Evolutionary conservation across 2,113 vertebrate species (phyloP), one percentile per base, ranked within the genome.

Genomic region (Pseudorectes ferrugineus): DNA sequence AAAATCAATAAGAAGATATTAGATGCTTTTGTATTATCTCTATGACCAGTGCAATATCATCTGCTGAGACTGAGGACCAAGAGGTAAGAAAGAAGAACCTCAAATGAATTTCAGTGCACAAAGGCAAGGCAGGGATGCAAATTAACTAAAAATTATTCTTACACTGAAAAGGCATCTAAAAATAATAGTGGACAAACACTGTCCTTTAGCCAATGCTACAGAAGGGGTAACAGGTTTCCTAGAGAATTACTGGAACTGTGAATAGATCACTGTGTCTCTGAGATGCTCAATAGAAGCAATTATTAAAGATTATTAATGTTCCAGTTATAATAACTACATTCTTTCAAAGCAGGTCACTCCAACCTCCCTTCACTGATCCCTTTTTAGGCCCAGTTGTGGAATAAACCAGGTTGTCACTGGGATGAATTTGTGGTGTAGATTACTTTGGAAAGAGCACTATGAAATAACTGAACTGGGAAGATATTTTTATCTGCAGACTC

Each of bases 1-100:
- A 95, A 96, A 95, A 91, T 92, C 85, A 90, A 52, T 92, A 43
- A 67, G 78, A 90, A 73, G 14, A 33, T 84, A 93, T 86, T 83
- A 77, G 71, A 20, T 85, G 28, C 19, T 93, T 76, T 95, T 82
- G 90, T 92, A 51, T 43, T 88, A 55, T 63, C 58, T 83, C 58
- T 45, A 12, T 55, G 54, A 67, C 24, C 63, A 45, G 31, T 61
- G 23, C 78, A 92, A 70, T 62, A 88, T 22, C 43, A 77, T 73
- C 55, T 57, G 42, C 71, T 86, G 49, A 89, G 68, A 71, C 1
- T 14, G 28, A 83, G 38, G 46, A 55, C 8, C 55, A 45, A 63
- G 45, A 85, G 14, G 74, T 45, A 57, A 68, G 48, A 29, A 67
- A 70, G 40, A 71, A 93, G 63, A 25, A n/a, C n/a, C 25, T 61